phyloP scores from a whole-genome alignment of 2,797 vertebrate species.

The Streptopelia turtur region DNA sequence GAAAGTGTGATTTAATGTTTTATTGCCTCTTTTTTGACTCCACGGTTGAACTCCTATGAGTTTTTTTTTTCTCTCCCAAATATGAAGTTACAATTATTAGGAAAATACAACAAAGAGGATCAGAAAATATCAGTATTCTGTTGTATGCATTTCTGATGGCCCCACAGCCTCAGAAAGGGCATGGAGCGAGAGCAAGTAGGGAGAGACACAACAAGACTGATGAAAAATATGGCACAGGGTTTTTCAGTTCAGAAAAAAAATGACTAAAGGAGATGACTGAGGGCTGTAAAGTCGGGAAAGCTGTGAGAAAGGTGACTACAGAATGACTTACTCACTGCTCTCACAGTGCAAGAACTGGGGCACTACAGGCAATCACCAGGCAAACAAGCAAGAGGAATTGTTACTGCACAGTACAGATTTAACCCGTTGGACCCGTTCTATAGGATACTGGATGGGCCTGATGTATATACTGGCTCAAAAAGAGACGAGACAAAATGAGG shows the following conservation, averaged over 20 bases:
- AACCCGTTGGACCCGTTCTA: neutral
- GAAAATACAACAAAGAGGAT: neutral
- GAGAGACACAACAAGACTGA: neutral
- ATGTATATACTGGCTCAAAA: neutral
- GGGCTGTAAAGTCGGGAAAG: neutral
- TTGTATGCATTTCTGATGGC: neutral
- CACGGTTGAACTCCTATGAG: neutral
- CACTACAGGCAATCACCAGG: neutral
- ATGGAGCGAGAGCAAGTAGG: neutral
- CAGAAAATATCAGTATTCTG: neutral
- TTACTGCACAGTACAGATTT: neutral
- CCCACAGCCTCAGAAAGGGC: neutral
- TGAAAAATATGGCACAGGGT: neutral
- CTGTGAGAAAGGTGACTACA: neutral
- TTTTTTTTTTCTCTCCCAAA: neutral
- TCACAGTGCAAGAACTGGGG: neutral
- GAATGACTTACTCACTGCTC: neutral
- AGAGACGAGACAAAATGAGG: neutral
- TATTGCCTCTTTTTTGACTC: neutral
- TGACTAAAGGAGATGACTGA: neutral
- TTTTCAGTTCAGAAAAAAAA: neutral
- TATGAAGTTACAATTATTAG: neutral
- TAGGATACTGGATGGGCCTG: neutral
- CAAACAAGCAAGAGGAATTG: neutral
- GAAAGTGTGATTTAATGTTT: neutral